Evolutionary conservation across 2,797 vertebrate genomes (phyloP).

Genomic region (Micromesistius poutassou): DNA sequence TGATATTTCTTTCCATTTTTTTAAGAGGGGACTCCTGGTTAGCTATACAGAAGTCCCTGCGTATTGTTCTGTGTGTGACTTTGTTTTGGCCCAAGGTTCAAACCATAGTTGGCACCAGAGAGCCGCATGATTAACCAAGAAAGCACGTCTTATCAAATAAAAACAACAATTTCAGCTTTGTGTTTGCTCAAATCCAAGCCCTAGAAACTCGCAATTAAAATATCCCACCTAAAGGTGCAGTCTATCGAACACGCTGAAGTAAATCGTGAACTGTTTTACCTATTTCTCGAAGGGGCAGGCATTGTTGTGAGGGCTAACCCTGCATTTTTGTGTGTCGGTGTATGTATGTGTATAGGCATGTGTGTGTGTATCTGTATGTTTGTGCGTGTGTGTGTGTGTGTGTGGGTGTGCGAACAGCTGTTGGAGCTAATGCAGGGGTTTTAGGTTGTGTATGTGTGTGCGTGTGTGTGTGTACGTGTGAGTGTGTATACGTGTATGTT

Average conservation of each 20-base stretch:
- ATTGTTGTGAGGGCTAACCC: too few relatives aligned
- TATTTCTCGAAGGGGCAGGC: too few relatives aligned
- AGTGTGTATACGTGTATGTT: background rate
- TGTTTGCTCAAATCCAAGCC: background rate
- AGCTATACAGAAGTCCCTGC: too few relatives aligned
- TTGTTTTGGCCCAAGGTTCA: background rate
- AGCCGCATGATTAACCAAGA: background rate
- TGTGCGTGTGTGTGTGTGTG: background rate
- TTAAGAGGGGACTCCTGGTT: too few relatives aligned
- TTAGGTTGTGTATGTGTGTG: conserved; percentile 12
- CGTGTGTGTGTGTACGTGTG: conserved; percentile 7
- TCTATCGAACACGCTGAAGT: too few relatives aligned
- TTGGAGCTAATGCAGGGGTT: background rate
- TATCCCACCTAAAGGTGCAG: too few relatives aligned
- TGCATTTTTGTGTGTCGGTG: too few relatives aligned
- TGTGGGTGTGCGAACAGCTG: conserved; percentile 8
- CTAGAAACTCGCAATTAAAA: background rate
- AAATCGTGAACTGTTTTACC: too few relatives aligned
- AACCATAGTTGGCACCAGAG: background rate
- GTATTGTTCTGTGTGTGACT: background rate
- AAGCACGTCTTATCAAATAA: background rate
- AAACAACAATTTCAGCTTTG: background rate
- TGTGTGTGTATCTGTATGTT: background rate
- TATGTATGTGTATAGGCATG: background rate
- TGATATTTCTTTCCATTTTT: too few relatives aligned